Evolutionary conservation across 2,113 vertebrate species (phyloP).

Genomic region (Heptranchias perlo): DNA sequence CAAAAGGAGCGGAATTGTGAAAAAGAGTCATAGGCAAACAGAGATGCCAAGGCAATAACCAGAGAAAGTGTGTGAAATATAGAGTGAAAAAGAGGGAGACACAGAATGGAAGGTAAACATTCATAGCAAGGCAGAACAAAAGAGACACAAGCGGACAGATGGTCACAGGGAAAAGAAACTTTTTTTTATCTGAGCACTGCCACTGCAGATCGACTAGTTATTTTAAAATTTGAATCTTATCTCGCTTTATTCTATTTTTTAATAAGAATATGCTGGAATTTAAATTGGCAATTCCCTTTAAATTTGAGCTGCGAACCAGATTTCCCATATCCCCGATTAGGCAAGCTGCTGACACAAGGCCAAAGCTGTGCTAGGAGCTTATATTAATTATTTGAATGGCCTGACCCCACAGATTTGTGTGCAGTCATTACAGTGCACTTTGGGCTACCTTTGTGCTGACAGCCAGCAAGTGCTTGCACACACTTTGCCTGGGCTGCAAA

Average conservation of each 20-base stretch:
- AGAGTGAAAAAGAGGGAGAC: neutral
- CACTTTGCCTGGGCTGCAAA: too few relatives aligned
- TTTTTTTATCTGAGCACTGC: neutral
- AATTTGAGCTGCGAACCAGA: neutral
- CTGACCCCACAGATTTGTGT: neutral
- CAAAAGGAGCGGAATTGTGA: neutral
- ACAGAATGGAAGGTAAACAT: neutral
- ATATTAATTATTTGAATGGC: neutral
- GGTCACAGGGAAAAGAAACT: neutral
- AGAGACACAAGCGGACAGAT: neutral
- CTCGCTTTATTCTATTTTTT: neutral
- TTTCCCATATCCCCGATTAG: neutral
- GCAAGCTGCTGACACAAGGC: neutral
- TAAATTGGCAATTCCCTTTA: neutral
- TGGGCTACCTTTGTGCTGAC: too few relatives aligned
- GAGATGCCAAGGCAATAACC: neutral
- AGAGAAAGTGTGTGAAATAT: neutral
- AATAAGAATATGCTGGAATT: neutral
- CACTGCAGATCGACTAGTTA: neutral
- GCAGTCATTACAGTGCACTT: neutral
- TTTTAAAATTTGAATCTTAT: neutral
- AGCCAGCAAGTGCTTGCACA: too few relatives aligned
- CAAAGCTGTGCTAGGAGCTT: neutral
- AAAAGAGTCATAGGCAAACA: neutral
- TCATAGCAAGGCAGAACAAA: neutral